These are phyloP conservation scores for Cosmia pyralina DNA, from an alignment of 2,888 invertebrate species.

Conservation along the genomic window DNA sequence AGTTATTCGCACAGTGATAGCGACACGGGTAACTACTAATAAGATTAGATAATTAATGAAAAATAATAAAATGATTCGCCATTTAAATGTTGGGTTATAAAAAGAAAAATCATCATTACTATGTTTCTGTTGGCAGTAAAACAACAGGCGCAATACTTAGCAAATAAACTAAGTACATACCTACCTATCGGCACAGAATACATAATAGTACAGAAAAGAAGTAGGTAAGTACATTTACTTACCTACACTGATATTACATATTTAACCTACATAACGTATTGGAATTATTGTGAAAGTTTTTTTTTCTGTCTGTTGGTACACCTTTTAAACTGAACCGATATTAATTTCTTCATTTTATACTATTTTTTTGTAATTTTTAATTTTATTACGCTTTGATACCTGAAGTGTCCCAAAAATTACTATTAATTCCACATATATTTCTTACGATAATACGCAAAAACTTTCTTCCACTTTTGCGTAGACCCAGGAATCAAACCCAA, in stretches of 20 bases:
- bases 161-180: no score
- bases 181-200: no score
- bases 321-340: background rate
- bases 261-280: background rate
- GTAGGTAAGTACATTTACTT: no score
- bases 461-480: background rate
- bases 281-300: background rate
- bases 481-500: conserved; percentile 7
- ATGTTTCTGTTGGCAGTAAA: background rate
- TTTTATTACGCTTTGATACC: no score
- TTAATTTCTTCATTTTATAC: no score
- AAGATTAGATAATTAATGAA: background rate
- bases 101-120: no score
- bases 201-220: no score
- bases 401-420: no score
- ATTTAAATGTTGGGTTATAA: background rate
- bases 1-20: no score
- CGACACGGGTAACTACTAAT: background rate
- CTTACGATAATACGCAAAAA: background rate
- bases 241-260: no score
- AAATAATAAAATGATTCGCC: background rate
- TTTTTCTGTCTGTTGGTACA: background rate
- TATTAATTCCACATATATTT: no score
- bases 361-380: no score
- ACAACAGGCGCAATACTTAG: background rate